Base-by-base conservation (phyloP, 1,140 invertebrate genomes). In the Scylla paramamosain region DNA sequence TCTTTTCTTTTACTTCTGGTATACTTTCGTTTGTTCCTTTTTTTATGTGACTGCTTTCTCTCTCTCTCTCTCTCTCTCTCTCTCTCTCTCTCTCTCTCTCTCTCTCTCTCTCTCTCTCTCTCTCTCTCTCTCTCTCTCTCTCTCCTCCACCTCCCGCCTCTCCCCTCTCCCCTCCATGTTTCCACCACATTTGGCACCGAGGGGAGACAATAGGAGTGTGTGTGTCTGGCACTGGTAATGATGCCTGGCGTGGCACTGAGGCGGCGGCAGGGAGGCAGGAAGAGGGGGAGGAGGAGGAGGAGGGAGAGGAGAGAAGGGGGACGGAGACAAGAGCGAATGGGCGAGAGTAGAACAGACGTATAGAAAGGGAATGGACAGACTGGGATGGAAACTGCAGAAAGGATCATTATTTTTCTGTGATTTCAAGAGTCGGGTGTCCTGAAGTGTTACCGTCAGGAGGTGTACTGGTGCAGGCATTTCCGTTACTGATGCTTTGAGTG, bases 41-140 rank as follows among this genome's bases (percentile, higher is more conserved):
- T 25, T 77, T 29, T 46, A 6, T 46, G 12, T 46, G 39, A 14
- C 52, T 59, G 0, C 29, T 39, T 48, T 48, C 91, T 83, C 46
- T 48, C 91, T 92, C 67, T 83, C 91, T 83, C 29, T 48, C 59
- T 92, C 46, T 83, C 91, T 83, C 46, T 39, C 91, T 91, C 90
- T 67, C 48, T 91, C 90, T 67, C 32, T 91, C 90, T 32, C 59
- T 67, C 90, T 48, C 48, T 31, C 48, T 29, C 46, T 39, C 48
- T 67, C 48, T 59, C 90, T 67, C 46, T 91, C 90, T 48, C 48
- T 91, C 90, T 29, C 46, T 91, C 48, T 67, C 48, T 67, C 48
- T 48, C 46, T 59, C 48, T 29, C 46, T 91, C 48, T 48, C 46
- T 91, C 52, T 29, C 46, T 77, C 48, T 28, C 48, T 29, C 90